Evolutionary conservation across 1,140 invertebrate genomes (phyloP).

Genomic region (Stratiolaelaps scimitus): DNA sequence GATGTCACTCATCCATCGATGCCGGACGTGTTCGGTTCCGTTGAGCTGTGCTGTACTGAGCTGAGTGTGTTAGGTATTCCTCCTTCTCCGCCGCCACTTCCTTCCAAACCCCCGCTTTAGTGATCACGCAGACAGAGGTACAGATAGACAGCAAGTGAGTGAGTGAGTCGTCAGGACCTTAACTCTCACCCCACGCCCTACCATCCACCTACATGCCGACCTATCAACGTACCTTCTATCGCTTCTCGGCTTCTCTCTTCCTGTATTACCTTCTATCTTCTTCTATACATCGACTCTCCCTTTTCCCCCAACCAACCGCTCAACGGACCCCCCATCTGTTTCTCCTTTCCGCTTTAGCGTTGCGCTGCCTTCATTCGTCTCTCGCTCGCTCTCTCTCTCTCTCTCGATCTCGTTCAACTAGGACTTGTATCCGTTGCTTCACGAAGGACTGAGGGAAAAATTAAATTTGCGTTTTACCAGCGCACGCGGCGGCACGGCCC

Average conservation of each 20-base stretch:
- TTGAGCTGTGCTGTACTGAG: too few species aligned
- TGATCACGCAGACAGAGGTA: too few species aligned
- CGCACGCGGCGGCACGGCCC: too few species aligned
- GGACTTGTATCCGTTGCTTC: not conserved
- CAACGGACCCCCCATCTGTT: too few species aligned
- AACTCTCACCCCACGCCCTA: not conserved
- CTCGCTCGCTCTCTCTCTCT: not conserved
- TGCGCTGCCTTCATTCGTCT: too few species aligned
- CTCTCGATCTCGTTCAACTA: not conserved
- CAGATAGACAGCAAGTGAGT: too few species aligned
- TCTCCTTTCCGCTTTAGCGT: too few species aligned
- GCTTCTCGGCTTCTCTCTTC: not conserved
- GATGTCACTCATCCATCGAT: too few species aligned
- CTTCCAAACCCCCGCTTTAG: not conserved
- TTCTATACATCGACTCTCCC: constrained; percentile 6
- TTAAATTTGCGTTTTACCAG: constrained; percentile 29
- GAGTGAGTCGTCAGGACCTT: too few species aligned
- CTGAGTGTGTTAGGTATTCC: too few species aligned
- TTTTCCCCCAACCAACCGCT: not conserved
- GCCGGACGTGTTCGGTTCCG: too few species aligned
- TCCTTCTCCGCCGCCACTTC: not conserved
- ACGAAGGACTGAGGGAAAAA: constrained; percentile 10
- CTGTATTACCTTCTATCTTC: not conserved
- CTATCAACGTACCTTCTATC: not conserved
- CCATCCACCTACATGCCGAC: constrained; percentile 1